These are phyloP conservation scores for Eupsilia transversa DNA, from an alignment of 2,888 invertebrate genomes.

Conservation along the genomic window DNA sequence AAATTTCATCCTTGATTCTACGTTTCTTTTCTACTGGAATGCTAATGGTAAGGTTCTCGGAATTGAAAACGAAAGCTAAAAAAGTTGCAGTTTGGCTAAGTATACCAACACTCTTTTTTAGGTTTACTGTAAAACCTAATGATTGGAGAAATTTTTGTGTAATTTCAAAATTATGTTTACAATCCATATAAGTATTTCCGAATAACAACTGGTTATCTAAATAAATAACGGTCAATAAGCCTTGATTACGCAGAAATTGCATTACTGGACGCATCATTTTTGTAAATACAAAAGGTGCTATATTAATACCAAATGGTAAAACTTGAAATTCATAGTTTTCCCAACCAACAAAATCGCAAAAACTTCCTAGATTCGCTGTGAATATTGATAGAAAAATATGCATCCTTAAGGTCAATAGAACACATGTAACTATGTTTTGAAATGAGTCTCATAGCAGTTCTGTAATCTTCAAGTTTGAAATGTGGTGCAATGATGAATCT, in stretches of 20 bases:
- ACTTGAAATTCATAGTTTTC: background rate
- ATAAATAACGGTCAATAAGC: background rate
- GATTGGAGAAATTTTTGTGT: no score
- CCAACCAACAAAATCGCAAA: background rate
- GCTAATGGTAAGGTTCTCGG: no score
- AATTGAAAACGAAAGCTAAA: no score
- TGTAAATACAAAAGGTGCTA: background rate
- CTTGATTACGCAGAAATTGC: background rate
- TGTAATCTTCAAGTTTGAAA: constrained; percentile 16
- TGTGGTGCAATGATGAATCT: constrained; percentile 1
- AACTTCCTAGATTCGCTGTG: no score
- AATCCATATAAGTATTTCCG: background rate
- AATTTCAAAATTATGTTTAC: no score
- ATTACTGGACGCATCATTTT: background rate
- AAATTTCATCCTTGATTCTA: no score
- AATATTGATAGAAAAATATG: background rate
- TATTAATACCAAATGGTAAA: constrained; percentile 3
- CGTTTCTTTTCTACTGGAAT: background rate
- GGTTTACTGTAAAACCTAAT: no score
- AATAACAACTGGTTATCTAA: no score
- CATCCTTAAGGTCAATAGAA: constrained; percentile 6
- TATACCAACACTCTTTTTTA: no score
- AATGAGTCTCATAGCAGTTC: constrained; percentile 17
- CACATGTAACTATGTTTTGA: constrained; percentile 19
- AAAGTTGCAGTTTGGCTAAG: no score